Percentiles rank a stretch among this genome's conserved stretches.
Conservation (phyloP, 30 jellyfish, hydroid and myxozoan genomes). For the Aurelia sp. region DNA sequence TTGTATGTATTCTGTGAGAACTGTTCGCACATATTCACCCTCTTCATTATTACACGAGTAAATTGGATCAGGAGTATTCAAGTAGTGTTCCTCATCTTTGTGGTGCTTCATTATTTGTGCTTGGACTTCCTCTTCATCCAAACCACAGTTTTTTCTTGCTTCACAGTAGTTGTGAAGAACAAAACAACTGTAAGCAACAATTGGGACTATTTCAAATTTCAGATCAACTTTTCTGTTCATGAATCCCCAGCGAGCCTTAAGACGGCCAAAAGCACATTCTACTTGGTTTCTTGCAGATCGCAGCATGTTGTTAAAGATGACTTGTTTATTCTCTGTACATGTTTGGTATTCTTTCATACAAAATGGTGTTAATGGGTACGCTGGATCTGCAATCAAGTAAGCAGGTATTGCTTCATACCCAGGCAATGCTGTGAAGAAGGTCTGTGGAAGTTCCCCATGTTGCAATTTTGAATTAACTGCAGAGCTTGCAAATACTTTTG, state of each 20-base stretch:
- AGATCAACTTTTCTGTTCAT: slow-evolving; percentile 49
- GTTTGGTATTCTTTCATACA: too few species aligned
- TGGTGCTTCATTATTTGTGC: slow-evolving; percentile 26
- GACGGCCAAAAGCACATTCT: slow-evolving; percentile 68
- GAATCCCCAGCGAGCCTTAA: slow-evolving; percentile 71
- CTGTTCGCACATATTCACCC: slow-evolving; percentile 26
- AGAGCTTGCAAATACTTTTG: too few species aligned
- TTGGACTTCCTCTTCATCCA: slow-evolving; percentile 53
- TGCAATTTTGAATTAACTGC: too few species aligned
- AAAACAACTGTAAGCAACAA: slow-evolving; percentile 56
- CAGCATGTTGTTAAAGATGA: too few species aligned
- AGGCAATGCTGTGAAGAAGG: too few species aligned
- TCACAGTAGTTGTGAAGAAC: slow-evolving; percentile 77
- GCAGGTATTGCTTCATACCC: too few species aligned
- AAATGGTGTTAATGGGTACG: too few species aligned
- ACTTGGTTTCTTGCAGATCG: too few species aligned
- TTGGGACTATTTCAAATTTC: slow-evolving; percentile 45
- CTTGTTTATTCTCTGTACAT: too few species aligned
- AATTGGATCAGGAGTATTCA: slow-evolving; percentile 31
- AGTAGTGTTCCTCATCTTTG: slow-evolving; percentile 16
- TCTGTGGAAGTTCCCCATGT: too few species aligned
- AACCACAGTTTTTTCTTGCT: background rate
- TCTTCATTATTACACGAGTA: slow-evolving; percentile 45
- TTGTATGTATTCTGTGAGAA: slow-evolving; percentile 16
- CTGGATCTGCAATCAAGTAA: too few species aligned